These are phyloP conservation scores for Ophion obscuratus DNA, from an alignment of 2,888 invertebrate species.

Conservation along the genomic window DNA sequence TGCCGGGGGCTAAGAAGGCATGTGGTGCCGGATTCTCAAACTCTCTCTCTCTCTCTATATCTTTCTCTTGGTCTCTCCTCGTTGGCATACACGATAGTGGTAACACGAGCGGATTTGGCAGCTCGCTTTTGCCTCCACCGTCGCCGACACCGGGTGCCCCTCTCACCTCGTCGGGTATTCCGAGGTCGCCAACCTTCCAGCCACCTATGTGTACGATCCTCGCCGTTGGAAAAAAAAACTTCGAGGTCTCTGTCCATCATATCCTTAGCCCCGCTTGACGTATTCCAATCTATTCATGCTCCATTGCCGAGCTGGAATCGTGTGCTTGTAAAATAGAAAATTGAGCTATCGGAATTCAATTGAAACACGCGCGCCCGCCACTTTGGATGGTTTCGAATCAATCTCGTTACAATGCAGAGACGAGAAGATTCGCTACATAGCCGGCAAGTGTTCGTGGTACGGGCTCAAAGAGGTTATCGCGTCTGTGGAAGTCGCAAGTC, in stretches of 20 bases:
- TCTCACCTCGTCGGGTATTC: conserved; percentile 39
- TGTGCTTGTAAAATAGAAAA: conserved; percentile 26
- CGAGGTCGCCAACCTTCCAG: conserved; percentile 61
- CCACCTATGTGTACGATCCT: conserved; percentile 14
- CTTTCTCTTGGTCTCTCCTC: conserved; percentile 17
- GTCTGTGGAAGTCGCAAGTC: conserved; percentile 5
- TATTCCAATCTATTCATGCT: neutral
- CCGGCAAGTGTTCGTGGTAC: neutral
- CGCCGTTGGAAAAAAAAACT: neutral
- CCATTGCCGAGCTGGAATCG: neutral
- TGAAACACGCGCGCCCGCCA: neutral
- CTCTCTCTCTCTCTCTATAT: conserved; percentile 1
- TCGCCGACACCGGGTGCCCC: conserved; percentile 35
- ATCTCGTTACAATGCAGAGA: conserved; percentile 29
- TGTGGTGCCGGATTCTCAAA: conserved; percentile 45
- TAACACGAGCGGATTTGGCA: conserved; percentile 75
- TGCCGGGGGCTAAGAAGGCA: conserved; percentile 64
- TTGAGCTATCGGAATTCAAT: conserved; percentile 49
- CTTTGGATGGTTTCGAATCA: conserved; percentile 49
- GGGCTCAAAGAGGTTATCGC: conserved; percentile 15
- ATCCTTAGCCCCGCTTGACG: conserved; percentile 4
- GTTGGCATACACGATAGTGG: conserved; percentile 65
- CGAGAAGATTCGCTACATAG: conserved; percentile 15
- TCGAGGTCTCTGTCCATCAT: conserved; percentile 21
- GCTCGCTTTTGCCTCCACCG: conserved; percentile 63